A percentile compares a stretch with the other conserved stretches of the same genome.
Conservation (phyloP, 2,797 vertebrate genomes). For the Okamejei kenojei region DNA sequence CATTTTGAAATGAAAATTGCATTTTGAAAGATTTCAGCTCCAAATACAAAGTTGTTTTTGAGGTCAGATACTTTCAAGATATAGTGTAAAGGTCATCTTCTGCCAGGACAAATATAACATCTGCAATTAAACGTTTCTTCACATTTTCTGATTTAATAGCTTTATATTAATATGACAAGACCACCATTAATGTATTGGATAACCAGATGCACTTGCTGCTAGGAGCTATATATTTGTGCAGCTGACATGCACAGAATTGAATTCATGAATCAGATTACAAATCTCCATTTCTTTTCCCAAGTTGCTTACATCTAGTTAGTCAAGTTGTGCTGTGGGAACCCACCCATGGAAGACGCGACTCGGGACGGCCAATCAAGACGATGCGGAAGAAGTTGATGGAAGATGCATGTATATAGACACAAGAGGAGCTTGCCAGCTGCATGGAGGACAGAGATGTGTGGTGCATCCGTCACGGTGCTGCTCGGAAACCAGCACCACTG, state of each 20-base stretch:
- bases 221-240: not conserved
- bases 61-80: not conserved
- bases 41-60: not conserved
- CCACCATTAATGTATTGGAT: not conserved
- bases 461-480: too few relatives aligned
- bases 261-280: not conserved
- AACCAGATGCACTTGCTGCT: not conserved
- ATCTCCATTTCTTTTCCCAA: not conserved
- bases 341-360: too few relatives aligned
- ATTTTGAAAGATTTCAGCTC: not conserved
- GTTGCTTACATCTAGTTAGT: not conserved
- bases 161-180: not conserved
- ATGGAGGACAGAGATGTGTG: too few relatives aligned
- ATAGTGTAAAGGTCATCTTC: not conserved
- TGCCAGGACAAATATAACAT: not conserved
- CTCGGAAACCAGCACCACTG: too few relatives aligned
- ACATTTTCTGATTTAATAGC: not conserved
- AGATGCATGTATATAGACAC: too few relatives aligned
- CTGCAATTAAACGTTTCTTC: not conserved
- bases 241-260: not conserved
- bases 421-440: too few relatives aligned
- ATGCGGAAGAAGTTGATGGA: too few relatives aligned
- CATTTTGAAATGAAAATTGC: not conserved
- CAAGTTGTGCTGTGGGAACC: too few relatives aligned
- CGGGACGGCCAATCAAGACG: too few relatives aligned